These are phyloP conservation scores for Catalaphyllia jardinei DNA, from an alignment of 64 coral and sea anemone species.

Conservation along the genomic window DNA sequence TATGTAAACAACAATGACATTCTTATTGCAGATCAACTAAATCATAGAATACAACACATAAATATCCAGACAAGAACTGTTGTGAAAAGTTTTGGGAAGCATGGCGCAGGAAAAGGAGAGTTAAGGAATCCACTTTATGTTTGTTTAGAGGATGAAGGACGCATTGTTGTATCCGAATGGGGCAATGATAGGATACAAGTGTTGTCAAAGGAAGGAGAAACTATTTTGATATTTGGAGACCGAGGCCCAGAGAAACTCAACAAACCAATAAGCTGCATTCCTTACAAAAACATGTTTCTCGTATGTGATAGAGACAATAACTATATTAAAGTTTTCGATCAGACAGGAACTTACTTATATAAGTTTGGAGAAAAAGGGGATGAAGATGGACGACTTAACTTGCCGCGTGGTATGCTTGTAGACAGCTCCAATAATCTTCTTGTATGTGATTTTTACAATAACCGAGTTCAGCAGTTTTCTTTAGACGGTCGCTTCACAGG, in stretches of 20 bases:
- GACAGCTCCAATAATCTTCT: slow-evolving; percentile 17
- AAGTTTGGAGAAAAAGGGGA: slow-evolving; percentile 2
- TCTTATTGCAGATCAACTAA: slow-evolving; percentile 51
- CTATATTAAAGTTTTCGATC: slow-evolving; percentile 39
- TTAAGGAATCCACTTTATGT: slow-evolving; percentile 20
- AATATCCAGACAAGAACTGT: slow-evolving; percentile 35
- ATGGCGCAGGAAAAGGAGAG: slow-evolving; percentile 18
- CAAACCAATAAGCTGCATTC: slow-evolving; percentile 1
- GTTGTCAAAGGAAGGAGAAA: slow-evolving; percentile 1
- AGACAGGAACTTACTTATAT: background rate
- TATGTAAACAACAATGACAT: slow-evolving; percentile 23
- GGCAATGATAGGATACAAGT: slow-evolving; percentile 26
- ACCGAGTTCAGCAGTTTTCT: slow-evolving; percentile 43
- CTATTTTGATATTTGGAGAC: background rate
- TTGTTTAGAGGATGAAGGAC: slow-evolving; percentile 23
- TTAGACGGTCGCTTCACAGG: slow-evolving; percentile 49
- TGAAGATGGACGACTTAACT: background rate
- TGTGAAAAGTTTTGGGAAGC: slow-evolving; percentile 8
- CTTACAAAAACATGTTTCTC: background rate
- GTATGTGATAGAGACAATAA: slow-evolving; percentile 22
- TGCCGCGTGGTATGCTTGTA: slow-evolving; percentile 10
- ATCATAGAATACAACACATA: slow-evolving; percentile 46
- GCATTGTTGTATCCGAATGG: slow-evolving; percentile 52
- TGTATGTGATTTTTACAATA: slow-evolving; percentile 39
- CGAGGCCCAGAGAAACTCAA: background rate